Base-by-base conservation (phyloP, 1,140 invertebrate genomes). In the Physella acuta region DNA sequence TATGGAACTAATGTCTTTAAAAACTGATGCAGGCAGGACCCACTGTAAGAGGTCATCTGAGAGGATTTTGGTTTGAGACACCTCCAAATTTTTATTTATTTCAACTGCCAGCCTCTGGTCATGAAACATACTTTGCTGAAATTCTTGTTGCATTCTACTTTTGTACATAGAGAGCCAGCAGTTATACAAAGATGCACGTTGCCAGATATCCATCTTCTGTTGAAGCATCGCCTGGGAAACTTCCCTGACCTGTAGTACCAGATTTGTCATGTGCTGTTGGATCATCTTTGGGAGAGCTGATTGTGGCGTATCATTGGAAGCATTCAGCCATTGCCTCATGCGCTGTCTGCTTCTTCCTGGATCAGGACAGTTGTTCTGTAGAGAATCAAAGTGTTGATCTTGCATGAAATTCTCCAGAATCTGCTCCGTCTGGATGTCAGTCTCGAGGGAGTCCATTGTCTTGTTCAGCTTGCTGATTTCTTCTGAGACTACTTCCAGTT, bases 391-490 rank as follows among this genome's bases (percentile, higher is more conserved):
- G 20, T 70, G 61, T 1, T 49, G 0, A 1, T 33, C 17, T 14
- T n/a, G 26, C 51, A 70, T 70, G 24, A 24, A 31, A 0, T 17
- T 2, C 26, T 49, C 0, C 4, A 64, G 26, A 11, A 39, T 26
- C 0, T 20, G 1, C 31, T 64, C 61, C 5, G 39, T 34, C 3
- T 53, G 3, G 16, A 70, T 31, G 5, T 52, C 68, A 34, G 36
- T 56, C 0, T 39, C 26, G 2, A 34, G 31, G 33, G 68, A 49
- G 17, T 70, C 68, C 51, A 70, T 28, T 24, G 3, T 63, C 39
- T 60, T 16, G 17, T 55, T 66, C 5, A 52, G 20, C 16, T 66
- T n/a, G 20, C 2, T 24, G n/a, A 55, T 55, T 39, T 31, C 30
- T 30, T 31, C 31, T 17, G 39, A 34, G 1, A 53, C 20, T 30